Percentiles rank a stretch among this genome's conserved stretches.
These are phyloP conservation scores for Eciton burchellii DNA, from an alignment of 1,140 invertebrate species.

Conservation along the genomic window DNA sequence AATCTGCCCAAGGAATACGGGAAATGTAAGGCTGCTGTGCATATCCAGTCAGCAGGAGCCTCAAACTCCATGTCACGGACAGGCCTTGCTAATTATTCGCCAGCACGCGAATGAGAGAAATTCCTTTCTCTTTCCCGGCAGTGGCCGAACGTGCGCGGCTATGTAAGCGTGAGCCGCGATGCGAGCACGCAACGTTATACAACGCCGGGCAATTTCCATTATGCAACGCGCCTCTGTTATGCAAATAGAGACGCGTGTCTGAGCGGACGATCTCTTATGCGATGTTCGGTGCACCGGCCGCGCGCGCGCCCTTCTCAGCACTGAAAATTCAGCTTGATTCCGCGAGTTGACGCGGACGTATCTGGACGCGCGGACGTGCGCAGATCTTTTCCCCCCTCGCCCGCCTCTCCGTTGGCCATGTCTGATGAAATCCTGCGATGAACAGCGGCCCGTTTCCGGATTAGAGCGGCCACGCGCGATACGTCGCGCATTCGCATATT, in stretches of 20 bases:
- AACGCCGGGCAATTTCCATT: conserved; percentile 70
- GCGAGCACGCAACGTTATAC: conserved; percentile 63
- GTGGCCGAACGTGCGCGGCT: background rate
- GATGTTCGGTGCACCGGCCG: conserved; percentile 58
- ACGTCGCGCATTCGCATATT: too few species aligned
- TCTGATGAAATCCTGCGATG: conserved; percentile 73
- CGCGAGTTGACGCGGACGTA: conserved; percentile 29
- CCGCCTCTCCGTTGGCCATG: conserved; percentile 63
- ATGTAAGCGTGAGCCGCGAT: conserved; percentile 14
- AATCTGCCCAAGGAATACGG: conserved; percentile 40
- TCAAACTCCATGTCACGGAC: conserved; percentile 69
- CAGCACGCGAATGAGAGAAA: conserved; percentile 75
- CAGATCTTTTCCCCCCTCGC: conserved; percentile 17
- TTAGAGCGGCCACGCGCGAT: too few species aligned
- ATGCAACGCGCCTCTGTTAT: conserved; percentile 71
- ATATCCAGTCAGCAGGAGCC: conserved; percentile 61
- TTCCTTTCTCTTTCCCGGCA: conserved; percentile 68
- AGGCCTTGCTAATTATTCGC: conserved; percentile 76
- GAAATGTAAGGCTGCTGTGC: conserved; percentile 57
- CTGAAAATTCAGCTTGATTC: conserved; percentile 30
- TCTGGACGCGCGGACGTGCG: conserved; percentile 8
- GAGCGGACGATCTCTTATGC: conserved; percentile 60
- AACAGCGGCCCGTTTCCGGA: conserved; percentile 4
- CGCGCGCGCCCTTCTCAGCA: conserved; percentile 25
- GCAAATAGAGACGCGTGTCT: conserved; percentile 74